Base-by-base conservation (phyloP, 2,797 vertebrate genomes). In the Clangula hyemalis region DNA sequence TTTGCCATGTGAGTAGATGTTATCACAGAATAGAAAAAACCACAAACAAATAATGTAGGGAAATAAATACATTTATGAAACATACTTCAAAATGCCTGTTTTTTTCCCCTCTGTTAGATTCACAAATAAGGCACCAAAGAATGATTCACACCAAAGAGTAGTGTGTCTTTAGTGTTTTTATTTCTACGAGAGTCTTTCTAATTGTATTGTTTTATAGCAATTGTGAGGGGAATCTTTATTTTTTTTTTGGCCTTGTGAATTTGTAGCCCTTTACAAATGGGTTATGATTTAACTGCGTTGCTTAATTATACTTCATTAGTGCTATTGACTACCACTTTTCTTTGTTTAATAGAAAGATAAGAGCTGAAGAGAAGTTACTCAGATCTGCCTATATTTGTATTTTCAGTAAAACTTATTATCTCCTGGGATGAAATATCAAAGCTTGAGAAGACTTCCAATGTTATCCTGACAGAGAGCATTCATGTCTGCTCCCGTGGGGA, bases 391-490 rank as follows among this genome's bases (percentile, higher is more conserved):
- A 21, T 85, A 57, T 75, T 97, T 87, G 75, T 90, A 34, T 97
- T 97, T 97, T 80, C 97, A 99, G 99, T 99, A 95, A 99, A 99
- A 96, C 98, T 99, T 84, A 96, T 99, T 90, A 98, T 99, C 92
- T 98, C 99, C 79, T 99, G 99, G 99, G 99, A 99, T 97, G 99
- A 99, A 96, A 97, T 99, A 94, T 99, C 99, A 97, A 98, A 98
- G 90, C 98, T 99, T 93, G 98, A 99, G 97, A 99, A 99, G 96
- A 99, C 98, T 15, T 98, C 99, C 13, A 99, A 98, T 34, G 99
- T 99, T 53, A 97, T 99, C 95, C 97, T 99, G 94, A 98, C 99
- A 6, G 99, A 99, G 97, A 99, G 98, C 96, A 99, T 99, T 97
- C 99, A 98, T 22, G 98, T 99, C 72, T 95, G 98, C 94, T 98